These are phyloP conservation scores for Cladopsammia gracilis DNA, from an alignment of 64 coral and sea anemone genomes.

Conservation along the genomic window DNA sequence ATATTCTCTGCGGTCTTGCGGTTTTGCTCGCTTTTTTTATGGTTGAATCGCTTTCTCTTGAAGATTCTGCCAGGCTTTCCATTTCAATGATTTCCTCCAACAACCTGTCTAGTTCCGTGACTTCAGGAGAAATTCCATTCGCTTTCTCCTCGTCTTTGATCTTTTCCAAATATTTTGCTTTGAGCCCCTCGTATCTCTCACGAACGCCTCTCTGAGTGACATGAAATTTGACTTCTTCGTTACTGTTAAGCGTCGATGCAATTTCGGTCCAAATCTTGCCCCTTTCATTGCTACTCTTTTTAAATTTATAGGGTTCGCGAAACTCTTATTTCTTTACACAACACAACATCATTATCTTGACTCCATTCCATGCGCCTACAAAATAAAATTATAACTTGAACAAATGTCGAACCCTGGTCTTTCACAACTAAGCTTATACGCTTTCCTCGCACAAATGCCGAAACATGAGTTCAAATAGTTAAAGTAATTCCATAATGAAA, in stretches of 20 bases:
- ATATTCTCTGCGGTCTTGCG: no score
- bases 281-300: background rate
- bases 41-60: background rate
- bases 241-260: background rate
- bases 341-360: background rate
- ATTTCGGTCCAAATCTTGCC: background rate
- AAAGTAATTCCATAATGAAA: background rate
- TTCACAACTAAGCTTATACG: background rate
- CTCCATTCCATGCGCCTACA: background rate
- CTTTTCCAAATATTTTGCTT: background rate
- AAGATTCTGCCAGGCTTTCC: background rate
- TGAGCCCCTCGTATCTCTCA: background rate
- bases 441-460: background rate
- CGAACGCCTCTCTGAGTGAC: background rate
- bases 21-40: no score
- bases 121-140: background rate
- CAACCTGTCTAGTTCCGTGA: background rate
- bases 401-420: background rate
- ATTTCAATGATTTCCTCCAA: background rate
- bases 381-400: background rate
- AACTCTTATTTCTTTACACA: background rate
- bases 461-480: background rate
- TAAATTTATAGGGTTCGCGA: slow-evolving; percentile 3
- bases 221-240: background rate
- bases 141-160: background rate